Conservation (phyloP, 2,888 invertebrate species). For the Caenorhabditis imperialis region DNA sequence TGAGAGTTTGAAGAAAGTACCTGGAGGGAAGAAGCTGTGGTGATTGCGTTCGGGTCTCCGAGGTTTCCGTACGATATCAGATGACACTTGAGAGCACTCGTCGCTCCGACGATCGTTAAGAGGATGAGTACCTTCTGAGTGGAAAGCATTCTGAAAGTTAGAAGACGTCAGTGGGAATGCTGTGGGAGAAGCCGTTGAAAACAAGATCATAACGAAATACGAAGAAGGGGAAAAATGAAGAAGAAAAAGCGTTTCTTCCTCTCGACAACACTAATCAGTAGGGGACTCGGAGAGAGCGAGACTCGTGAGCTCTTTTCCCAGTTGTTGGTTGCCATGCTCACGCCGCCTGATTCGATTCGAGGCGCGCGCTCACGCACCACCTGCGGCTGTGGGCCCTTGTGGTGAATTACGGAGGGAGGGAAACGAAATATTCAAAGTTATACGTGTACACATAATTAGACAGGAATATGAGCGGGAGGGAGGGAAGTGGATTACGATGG, state of each 20-base stretch:
- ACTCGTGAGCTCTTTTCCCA: neutral
- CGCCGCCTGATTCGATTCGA: conserved; percentile 47
- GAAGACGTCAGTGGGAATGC: neutral
- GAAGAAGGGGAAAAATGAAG: conserved; percentile 14
- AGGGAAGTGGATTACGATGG: conserved; percentile 25
- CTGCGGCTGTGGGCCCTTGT: too few species aligned
- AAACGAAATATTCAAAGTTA: conserved; percentile 18
- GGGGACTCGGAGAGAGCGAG: conserved; percentile 6
- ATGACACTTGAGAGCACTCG: conserved; percentile 37
- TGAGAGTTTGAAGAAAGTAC: conserved; percentile 11
- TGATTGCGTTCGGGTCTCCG: conserved; percentile 37
- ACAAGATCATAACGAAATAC: conserved; percentile 4
- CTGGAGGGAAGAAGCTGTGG: conserved; percentile 47
- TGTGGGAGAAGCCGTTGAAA: conserved; percentile 11
- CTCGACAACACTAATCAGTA: conserved; percentile 37
- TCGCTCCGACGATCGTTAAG: conserved; percentile 6
- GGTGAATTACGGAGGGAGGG: conserved; percentile 6
- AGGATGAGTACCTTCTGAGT: conserved; percentile 7
- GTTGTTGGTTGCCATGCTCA: conserved; percentile 49
- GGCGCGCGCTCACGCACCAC: neutral
- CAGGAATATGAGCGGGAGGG: conserved; percentile 4
- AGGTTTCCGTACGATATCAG: conserved; percentile 34
- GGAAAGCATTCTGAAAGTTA: neutral
- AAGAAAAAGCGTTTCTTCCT: neutral
- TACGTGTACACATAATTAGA: conserved; percentile 2